Percentiles rank a stretch among this genome's conserved stretches.
These are phyloP conservation scores for Syndactyla subalaris DNA, from an alignment of 2,797 vertebrate genomes.

Conservation along the genomic window DNA sequence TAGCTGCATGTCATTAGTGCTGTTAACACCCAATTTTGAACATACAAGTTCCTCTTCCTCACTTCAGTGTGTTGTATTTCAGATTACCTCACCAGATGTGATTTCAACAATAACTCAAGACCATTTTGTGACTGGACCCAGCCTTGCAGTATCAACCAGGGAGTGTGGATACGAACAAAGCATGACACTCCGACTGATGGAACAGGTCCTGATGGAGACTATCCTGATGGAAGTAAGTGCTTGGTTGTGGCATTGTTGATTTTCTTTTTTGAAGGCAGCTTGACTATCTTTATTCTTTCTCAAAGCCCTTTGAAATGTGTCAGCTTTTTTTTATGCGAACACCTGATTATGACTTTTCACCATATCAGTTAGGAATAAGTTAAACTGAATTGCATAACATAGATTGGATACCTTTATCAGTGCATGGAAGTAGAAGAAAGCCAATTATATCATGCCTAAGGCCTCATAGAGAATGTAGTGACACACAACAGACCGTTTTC, in stretches of 20 bases:
- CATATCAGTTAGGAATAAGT: background rate
- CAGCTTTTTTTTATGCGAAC: background rate
- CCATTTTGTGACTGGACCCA: slow-evolving; percentile 84
- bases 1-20: background rate
- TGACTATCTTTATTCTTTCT: background rate
- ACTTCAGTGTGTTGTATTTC: background rate
- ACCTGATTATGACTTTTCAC: background rate
- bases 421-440: background rate
- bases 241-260: background rate
- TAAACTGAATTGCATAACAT: background rate
- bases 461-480: background rate
- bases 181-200: slow-evolving; percentile 69
- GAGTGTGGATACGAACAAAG: slow-evolving; percentile 70
- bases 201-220: slow-evolving; percentile 60
- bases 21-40: background rate
- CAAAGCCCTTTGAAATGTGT: background rate
- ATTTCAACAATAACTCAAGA: slow-evolving; percentile 74
- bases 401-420: background rate
- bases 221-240: slow-evolving; percentile 63
- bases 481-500: background rate
- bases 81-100: slow-evolving; percentile 85
- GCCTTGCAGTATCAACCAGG: slow-evolving; percentile 41
- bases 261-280: background rate
- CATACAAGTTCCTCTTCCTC: background rate
- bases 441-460: background rate